Conservation (phyloP, 92 coral and sea anemone species). For the Phymanthus crucifer region DNA sequence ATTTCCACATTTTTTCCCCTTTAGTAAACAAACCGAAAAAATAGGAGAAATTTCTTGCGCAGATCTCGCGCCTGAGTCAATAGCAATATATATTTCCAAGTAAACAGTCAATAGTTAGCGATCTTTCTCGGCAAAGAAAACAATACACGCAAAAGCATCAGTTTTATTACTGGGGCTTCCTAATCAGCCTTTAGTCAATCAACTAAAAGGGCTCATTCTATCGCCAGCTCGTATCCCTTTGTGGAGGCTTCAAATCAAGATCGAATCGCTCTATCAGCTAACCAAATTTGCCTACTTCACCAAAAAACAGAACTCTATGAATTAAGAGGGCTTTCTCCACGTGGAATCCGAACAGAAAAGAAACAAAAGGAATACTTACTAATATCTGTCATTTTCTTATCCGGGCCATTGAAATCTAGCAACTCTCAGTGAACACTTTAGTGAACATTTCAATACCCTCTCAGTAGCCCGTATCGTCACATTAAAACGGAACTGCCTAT, state of each 20-base stretch:
- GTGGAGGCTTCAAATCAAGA: too few relatives aligned
- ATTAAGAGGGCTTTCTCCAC: not conserved
- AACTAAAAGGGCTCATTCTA: not conserved
- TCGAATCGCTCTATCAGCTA: too few relatives aligned
- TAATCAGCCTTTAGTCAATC: conserved; percentile 9
- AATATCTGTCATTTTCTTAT: not conserved
- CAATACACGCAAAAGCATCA: conserved; percentile 8
- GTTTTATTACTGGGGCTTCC: not conserved
- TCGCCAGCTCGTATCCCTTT: not conserved
- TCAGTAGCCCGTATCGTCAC: not conserved
- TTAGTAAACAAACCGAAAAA: conserved; percentile 22
- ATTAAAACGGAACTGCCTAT: not conserved
- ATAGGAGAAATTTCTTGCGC: conserved; percentile 16
- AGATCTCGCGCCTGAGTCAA: conserved; percentile 45
- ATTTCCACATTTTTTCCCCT: conserved; percentile 29
- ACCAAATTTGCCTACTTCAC: too few relatives aligned
- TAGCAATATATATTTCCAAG: conserved; percentile 43
- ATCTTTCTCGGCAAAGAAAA: conserved; percentile 12
- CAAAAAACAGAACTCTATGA: not conserved
- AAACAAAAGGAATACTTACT: not conserved
- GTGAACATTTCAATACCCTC: not conserved
- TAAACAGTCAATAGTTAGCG: conserved; percentile 40
- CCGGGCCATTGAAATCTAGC: conserved; percentile 9
- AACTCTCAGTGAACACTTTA: too few relatives aligned
- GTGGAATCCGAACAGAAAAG: not conserved